Conservation (phyloP, 2,888 invertebrate genomes). For the Galeopsomyia nigrocyanea region DNA sequence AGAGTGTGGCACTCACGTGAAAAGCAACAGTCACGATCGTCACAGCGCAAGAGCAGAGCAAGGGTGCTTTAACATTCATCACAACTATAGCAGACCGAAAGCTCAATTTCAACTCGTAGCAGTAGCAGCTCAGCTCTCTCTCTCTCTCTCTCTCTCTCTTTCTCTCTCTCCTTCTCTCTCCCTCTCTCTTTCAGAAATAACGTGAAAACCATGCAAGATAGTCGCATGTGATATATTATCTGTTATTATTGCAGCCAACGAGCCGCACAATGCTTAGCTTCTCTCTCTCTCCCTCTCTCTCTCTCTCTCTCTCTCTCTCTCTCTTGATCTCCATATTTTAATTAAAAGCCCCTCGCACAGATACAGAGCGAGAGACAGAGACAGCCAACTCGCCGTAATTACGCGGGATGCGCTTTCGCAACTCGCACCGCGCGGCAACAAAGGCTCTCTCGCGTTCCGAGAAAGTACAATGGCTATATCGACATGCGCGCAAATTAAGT, state of each 20-base stretch:
- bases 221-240: conserved; percentile 60
- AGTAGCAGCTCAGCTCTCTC: background rate
- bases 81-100: no score
- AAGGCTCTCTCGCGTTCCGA: no score
- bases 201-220: background rate
- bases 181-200: background rate
- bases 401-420: conserved; percentile 15
- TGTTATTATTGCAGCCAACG: conserved; percentile 62
- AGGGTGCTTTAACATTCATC: no score
- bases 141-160: no score
- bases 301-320: conserved; percentile 60
- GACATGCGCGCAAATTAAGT: no score
- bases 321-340: conserved; percentile 66
- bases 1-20: no score
- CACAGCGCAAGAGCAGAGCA: no score
- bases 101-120: background rate
- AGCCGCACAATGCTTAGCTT: conserved; percentile 54
- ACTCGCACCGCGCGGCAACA: no score
- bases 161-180: background rate
- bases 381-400: conserved; percentile 14
- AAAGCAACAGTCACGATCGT: no score
- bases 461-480: no score
- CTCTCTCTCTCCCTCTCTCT: no score
- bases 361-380: background rate
- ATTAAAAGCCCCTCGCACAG: conserved; percentile 60